These are phyloP conservation scores for Gobiocypris rarus DNA, from an alignment of 2,113 vertebrate genomes.

Conservation along the genomic window DNA sequence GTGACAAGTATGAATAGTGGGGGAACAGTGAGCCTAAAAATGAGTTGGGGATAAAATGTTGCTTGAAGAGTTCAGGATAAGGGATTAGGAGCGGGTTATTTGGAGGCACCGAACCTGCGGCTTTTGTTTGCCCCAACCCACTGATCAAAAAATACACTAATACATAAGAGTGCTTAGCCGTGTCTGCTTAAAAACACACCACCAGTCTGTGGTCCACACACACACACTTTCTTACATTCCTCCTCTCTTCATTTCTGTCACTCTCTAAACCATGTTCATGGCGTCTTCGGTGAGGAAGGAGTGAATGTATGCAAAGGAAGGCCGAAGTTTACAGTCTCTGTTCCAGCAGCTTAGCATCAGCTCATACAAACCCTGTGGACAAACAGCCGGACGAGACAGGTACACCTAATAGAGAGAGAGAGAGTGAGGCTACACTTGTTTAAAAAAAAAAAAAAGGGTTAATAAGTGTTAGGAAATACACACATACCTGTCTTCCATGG, in stretches of 20 bases:
- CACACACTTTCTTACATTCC: constrained; percentile 30
- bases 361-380: constrained; percentile 87
- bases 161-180: constrained; percentile 63
- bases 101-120: constrained; percentile 76
- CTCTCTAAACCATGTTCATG: constrained; percentile 84
- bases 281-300: constrained; percentile 86
- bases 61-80: constrained; percentile 24
- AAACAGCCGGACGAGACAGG: constrained; percentile 82
- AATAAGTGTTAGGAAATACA: neutral
- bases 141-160: constrained; percentile 61
- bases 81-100: constrained; percentile 44
- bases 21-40: neutral
- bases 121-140: constrained; percentile 61
- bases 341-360: constrained; percentile 93
- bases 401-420: constrained; percentile 76
- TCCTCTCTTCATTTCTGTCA: constrained; percentile 16
- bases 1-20: neutral
- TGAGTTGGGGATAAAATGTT: constrained; percentile 6
- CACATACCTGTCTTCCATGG: constrained; percentile 86
- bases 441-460: neutral
- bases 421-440: neutral
- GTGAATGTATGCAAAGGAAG: constrained; percentile 85
- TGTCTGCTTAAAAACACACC: constrained; percentile 47
- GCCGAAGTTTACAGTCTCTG: constrained; percentile 88
- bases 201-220: constrained; percentile 48